phyloP scores from a whole-genome alignment of 2,797 vertebrate genomes.

The Rhincodon typus region DNA sequence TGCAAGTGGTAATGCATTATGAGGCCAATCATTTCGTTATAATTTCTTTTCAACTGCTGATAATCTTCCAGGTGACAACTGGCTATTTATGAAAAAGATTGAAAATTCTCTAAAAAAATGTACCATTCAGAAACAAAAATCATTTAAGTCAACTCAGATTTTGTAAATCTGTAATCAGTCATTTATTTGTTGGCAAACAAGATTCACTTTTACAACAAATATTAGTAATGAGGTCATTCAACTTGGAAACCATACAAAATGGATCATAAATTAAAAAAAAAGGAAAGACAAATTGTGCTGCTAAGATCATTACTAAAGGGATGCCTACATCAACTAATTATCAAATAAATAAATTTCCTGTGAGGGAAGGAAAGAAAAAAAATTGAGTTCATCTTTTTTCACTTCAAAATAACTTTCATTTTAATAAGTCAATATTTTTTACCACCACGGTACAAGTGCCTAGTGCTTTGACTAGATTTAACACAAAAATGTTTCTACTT shows the following conservation, averaged over 20 bases:
- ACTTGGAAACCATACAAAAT: conserved; percentile 82
- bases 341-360: conserved; percentile 77
- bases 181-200: conserved; percentile 97
- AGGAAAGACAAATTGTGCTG: conserved; percentile 65
- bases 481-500: conserved; percentile 49
- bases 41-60: not conserved
- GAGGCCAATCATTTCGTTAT: not conserved
- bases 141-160: conserved; percentile 45
- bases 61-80: not conserved
- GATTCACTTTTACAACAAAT: conserved; percentile 96
- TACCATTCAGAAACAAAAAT: conserved; percentile 30
- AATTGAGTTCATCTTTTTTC: conserved; percentile 56
- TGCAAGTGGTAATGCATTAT: not conserved
- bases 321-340: conserved; percentile 62
- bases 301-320: conserved; percentile 62
- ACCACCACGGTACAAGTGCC: conserved; percentile 63
- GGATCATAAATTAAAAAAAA: conserved; percentile 80
- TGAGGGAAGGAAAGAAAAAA: conserved; percentile 60
- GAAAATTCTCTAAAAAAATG: no score
- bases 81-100: no score
- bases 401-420: conserved; percentile 68
- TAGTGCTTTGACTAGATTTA: conserved; percentile 48
- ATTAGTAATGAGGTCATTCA: conserved; percentile 90
- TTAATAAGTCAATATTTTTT: conserved; percentile 60
- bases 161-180: conserved; percentile 77